These are phyloP conservation scores for Cephus pulcher DNA, from an alignment of 2,888 invertebrate species.

Conservation along the genomic window DNA sequence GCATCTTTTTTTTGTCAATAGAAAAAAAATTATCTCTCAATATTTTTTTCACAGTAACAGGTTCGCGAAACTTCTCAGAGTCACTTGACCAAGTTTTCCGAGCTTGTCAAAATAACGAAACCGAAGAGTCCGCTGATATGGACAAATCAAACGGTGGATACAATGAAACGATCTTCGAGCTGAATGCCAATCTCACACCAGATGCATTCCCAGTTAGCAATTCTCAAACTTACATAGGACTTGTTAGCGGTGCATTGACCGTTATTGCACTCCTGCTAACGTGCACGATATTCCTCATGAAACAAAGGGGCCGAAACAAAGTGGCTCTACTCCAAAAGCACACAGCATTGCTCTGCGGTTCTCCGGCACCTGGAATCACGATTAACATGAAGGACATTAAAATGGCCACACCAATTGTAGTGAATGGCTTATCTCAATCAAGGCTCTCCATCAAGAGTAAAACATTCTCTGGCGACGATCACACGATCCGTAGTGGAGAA, in stretches of 20 bases:
- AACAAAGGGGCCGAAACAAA: conserved; percentile 74
- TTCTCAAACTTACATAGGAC: conserved; percentile 67
- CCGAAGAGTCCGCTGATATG: conserved; percentile 21
- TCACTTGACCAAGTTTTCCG: conserved; percentile 27
- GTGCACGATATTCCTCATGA: conserved; percentile 75
- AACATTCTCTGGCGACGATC: conserved; percentile 44
- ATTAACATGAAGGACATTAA: conserved; percentile 74
- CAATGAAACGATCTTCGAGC: conserved; percentile 52
- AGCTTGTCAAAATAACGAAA: conserved; percentile 30
- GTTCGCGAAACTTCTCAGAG: conserved; percentile 34
- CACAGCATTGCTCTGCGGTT: conserved; percentile 71
- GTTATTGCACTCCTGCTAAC: conserved; percentile 75
- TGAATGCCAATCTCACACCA: conserved; percentile 63
- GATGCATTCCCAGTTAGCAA: conserved; percentile 73
- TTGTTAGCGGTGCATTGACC: conserved; percentile 77
- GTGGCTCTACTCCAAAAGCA: conserved; percentile 75
- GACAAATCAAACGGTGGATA: conserved; percentile 16
- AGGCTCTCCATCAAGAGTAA: conserved; percentile 67
- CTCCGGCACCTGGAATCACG: conserved; percentile 70
- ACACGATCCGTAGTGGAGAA: conserved; percentile 28
- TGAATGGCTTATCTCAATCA: conserved; percentile 69
- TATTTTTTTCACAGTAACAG: conserved; percentile 29
- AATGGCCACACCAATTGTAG: conserved; percentile 71
- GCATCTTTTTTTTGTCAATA: background rate
- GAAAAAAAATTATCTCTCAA: background rate